Base-by-base conservation (phyloP, 1,140 invertebrate genomes). In the Centruroides sculpturatus region DNA sequence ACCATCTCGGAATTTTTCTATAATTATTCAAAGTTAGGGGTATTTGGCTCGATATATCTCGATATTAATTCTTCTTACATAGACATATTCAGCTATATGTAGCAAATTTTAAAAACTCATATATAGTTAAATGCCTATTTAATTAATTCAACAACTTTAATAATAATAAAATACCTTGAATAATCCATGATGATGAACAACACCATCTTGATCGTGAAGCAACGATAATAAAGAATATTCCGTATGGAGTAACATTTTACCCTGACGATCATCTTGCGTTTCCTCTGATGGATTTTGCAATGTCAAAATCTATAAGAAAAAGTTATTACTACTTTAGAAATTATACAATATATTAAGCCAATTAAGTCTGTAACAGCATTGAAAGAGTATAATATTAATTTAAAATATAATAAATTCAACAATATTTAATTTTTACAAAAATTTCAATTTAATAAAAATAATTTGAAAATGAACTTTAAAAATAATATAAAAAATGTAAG, bases 181-280 rank as follows among this genome's bases (percentile, higher is more conserved):
- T 60, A 89, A 76, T 52, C 84, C 86, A 78, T 88, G 83, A 70
- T 86, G 84, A 69, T 87, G 85, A 61, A 87, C 80, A 51, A 90
- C 84, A 57, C 87, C 86, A 67, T 83, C 77, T 66, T 85, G 81
- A 68, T 83, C 79, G 56, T 82, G 79, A 3, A 90, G 74, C 35
- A 87, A 71, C 49, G 83, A 85, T 35, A 87, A 74, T 12, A 90
- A 71, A 12, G 84, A 85, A 74, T 86, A 87, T 71, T 90, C 87
- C 3, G 85, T 87, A 67, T 88, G 85, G 7, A 89, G 69, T 11
- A 90, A 70, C 83, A 88, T 86, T 75, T 88, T 88, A 5, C 86
- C 86, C 73, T 89, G 86, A 51, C 79, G 74, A 67, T 89, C 85
- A 75, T 89, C 85, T 65, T 86, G 83, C 1, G 80, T 82, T 72